Conservation (phyloP, 2,113 vertebrate genomes). For the Phainopepla nitens region DNA sequence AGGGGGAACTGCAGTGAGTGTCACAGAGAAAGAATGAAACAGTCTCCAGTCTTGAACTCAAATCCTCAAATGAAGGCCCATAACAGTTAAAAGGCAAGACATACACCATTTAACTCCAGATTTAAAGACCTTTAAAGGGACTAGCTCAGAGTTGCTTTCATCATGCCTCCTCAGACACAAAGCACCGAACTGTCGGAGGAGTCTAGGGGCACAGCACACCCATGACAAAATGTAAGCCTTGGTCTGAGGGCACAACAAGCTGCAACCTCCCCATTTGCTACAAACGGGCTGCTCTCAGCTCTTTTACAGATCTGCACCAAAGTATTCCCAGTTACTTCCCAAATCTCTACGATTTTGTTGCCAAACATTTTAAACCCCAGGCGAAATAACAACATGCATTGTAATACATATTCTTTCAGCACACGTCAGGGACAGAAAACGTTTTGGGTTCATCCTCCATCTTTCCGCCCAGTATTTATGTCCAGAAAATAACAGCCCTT, state of each 20-base stretch:
- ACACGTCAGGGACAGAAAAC: not conserved
- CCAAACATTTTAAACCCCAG: not conserved
- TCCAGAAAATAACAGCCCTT: constrained; percentile 25
- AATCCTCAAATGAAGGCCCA: constrained; percentile 24
- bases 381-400: not conserved
- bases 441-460: constrained; percentile 6
- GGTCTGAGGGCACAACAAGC: not conserved
- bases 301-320: not conserved
- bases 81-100: constrained; percentile 27
- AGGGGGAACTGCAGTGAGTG: constrained; percentile 46
- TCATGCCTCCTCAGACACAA: not conserved
- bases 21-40: constrained; percentile 52
- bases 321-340: not conserved
- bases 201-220: not conserved
- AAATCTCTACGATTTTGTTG: not conserved
- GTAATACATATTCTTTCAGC: not conserved
- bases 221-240: not conserved
- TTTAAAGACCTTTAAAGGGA: constrained; percentile 16
- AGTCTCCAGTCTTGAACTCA: constrained; percentile 7
- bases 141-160: not conserved
- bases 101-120: not conserved
- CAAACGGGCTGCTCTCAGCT: not conserved
- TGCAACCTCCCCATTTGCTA: not conserved
- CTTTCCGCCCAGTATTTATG: not conserved
- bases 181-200: not conserved